Evolutionary conservation across 2,888 invertebrate genomes (phyloP), one percentile per base, ranked within the genome.

Genomic region (Dexiosoma caninum): DNA sequence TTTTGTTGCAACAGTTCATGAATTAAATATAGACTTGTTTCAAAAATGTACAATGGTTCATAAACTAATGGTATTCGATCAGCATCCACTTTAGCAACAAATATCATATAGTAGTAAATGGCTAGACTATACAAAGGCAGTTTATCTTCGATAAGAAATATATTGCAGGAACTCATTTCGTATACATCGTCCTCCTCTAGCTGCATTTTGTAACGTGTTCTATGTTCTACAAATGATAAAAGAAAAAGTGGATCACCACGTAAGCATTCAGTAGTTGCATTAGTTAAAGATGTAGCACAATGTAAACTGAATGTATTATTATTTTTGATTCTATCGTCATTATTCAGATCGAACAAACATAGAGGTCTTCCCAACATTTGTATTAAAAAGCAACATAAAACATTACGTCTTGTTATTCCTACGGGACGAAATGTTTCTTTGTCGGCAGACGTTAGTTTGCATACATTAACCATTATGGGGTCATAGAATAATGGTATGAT

Each of bases 351-450:
- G 67, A 96, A 90, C 86, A 92, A 93, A 32, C 94, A 92, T 14
- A 96, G 88, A 5, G 96, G 96, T 86, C 93, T 93, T 0, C 94
- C 94, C 69, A 96, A 90, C 37, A 96, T 89, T 82, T 93, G 93
- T 23, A 96, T 90, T 5, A 96, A 88, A 87, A 94, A 94, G 85
- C 93, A 93, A 69, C 92, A 87, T 51, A 94, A 86, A 9, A 93
- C 90, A 84, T 92, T 91, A 83, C 91, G 92, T 0, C 87, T 84
- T n/a, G 84, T 87, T 4, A 85, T 78, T 2, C 82, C 59, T 16
- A 84, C 85, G 46, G 82, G 89, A 84, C 85, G 87, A 86, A 81
- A 88, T 51, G 85, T 87, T 85, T 84, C 67, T 2, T 64, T 21
- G 2, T 55, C 27, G 1, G 12, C 19, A 0, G 51, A 71, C 0